A percentile compares a stretch with the other conserved stretches of the same genome.
These are phyloP conservation scores for Thaumatotibia leucotreta DNA, from an alignment of 1,140 invertebrate species.

Conservation along the genomic window DNA sequence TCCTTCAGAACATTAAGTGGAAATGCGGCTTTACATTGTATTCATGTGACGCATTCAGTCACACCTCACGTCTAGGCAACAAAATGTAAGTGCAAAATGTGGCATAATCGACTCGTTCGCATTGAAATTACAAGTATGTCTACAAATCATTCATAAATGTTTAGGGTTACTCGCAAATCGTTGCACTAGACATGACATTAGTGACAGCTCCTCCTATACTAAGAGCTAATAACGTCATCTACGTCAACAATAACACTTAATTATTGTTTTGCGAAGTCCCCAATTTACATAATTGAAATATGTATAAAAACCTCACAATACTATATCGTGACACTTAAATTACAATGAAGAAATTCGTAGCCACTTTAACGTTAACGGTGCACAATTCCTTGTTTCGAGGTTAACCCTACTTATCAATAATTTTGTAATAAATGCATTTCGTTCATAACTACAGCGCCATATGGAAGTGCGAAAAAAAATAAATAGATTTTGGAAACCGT, in stretches of 20 bases:
- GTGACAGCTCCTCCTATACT: conserved; percentile 29
- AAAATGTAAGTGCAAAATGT: not conserved
- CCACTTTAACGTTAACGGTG: conserved; percentile 46
- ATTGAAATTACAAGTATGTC: not conserved
- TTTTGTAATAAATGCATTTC: conserved; percentile 27
- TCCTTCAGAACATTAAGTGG: too few species aligned
- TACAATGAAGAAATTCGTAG: conserved; percentile 59
- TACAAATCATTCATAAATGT: not conserved
- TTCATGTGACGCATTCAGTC: not conserved
- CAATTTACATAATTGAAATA: conserved; percentile 48
- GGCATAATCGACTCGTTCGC: not conserved
- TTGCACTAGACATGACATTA: not conserved
- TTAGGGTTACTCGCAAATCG: not conserved
- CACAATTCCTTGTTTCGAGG: conserved; percentile 66
- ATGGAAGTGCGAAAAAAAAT: not conserved
- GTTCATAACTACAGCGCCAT: not conserved
- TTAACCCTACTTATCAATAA: conserved; percentile 33
- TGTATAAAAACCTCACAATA: conserved; percentile 34
- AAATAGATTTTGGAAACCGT: conserved; percentile 12
- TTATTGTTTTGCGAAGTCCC: conserved; percentile 43
- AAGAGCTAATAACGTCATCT: conserved; percentile 56
- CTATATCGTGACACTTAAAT: conserved; percentile 37
- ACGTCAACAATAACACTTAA: conserved; percentile 56
- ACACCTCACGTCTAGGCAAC: not conserved
- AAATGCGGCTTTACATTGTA: too few species aligned